Conservation (phyloP, 2,888 invertebrate species). For the Melanophora roralis region DNA sequence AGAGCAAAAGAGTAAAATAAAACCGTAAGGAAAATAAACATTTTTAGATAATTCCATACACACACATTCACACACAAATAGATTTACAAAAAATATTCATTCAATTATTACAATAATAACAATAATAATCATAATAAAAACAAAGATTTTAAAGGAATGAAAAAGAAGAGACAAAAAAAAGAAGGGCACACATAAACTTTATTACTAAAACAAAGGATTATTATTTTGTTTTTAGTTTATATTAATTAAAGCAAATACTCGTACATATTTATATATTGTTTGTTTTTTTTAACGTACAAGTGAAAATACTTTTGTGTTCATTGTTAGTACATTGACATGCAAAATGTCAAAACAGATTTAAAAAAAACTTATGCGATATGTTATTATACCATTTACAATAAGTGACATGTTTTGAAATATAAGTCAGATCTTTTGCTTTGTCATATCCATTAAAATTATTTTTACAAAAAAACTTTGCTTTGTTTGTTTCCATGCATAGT, state of each 20-base stretch:
- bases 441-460: no score
- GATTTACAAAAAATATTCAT: slow-evolving; percentile 9
- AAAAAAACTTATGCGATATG: slow-evolving; percentile 10
- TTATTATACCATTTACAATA: neutral
- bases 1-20: neutral
- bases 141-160: slow-evolving; percentile 35
- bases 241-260: slow-evolving; percentile 16
- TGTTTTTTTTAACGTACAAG: neutral
- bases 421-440: neutral
- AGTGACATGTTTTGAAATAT: neutral
- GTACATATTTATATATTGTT: neutral
- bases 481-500: no score
- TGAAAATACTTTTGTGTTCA: neutral
- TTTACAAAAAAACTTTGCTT: neutral
- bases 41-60: neutral
- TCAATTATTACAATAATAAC: slow-evolving; percentile 35
- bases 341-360: slow-evolving; percentile 49
- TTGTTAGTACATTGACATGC: slow-evolving; percentile 51
- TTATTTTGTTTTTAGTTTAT: slow-evolving; percentile 20
- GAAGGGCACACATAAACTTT: slow-evolving; percentile 61
- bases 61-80: slow-evolving; percentile 3
- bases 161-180: slow-evolving; percentile 59
- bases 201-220: slow-evolving; percentile 55
- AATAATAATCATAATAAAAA: slow-evolving; percentile 16
- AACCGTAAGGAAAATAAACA: neutral